A percentile compares a stretch with the other conserved stretches of the same genome.
These are phyloP conservation scores for Drosophila bunnanda DNA, from an alignment of 2,888 invertebrate genomes.

Conservation along the genomic window DNA sequence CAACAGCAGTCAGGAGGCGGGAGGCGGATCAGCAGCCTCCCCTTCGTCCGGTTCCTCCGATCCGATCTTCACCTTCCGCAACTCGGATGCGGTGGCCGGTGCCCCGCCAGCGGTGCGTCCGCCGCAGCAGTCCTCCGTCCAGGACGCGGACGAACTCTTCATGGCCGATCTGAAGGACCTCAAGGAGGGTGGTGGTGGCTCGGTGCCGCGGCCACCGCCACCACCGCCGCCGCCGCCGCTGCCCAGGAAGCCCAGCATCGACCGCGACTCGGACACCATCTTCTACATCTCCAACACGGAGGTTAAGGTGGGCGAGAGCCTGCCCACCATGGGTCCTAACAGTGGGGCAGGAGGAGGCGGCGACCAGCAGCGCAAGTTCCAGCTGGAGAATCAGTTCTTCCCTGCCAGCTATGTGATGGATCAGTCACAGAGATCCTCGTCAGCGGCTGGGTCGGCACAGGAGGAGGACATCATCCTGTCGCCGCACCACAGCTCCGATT, in stretches of 20 bases:
- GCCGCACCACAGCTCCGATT: constrained; percentile 81
- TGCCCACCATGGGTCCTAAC: constrained; percentile 69
- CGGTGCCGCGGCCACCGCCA: constrained; percentile 64
- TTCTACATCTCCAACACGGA: constrained; percentile 85
- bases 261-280: constrained; percentile 84
- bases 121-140: constrained; percentile 47
- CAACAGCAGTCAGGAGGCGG: constrained; percentile 77
- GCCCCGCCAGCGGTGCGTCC: constrained; percentile 66
- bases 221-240: constrained; percentile 72
- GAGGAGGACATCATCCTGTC: constrained; percentile 84
- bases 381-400: constrained; percentile 83
- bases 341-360: neutral
- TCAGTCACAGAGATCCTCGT: neutral
- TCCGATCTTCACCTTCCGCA: constrained; percentile 74
- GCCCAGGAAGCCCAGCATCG: constrained; percentile 71
- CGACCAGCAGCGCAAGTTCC: constrained; percentile 72
- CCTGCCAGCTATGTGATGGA: constrained; percentile 81
- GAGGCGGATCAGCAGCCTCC: neutral
- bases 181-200: constrained; percentile 42
- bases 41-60: constrained; percentile 55
- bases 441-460: neutral
- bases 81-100: constrained; percentile 48
- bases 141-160: constrained; percentile 81
- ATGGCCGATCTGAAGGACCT: constrained; percentile 79
- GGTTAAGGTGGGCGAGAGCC: constrained; percentile 84